These are phyloP conservation scores for Hippopotamus amphibius DNA, from an alignment of 2,113 vertebrate species.

Conservation along the genomic window DNA sequence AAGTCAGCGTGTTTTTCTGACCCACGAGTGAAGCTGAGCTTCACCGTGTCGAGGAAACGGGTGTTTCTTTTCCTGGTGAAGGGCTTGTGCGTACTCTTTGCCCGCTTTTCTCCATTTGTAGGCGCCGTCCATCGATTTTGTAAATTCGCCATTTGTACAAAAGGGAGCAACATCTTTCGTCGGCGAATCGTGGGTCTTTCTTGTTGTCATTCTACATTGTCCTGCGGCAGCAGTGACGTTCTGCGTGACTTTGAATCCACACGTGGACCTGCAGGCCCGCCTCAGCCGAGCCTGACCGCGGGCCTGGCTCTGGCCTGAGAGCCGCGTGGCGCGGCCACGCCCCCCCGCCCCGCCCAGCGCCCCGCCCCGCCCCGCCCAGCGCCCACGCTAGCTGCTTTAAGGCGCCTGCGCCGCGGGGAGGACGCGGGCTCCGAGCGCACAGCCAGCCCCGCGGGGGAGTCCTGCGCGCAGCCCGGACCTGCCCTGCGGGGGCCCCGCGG, in stretches of 20 bases:
- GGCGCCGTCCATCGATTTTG: neutral
- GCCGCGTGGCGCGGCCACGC: fast-evolving
- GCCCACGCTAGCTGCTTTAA: too few relatives aligned
- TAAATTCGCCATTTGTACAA: neutral
- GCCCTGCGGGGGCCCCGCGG: neutral
- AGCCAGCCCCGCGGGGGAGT: neutral
- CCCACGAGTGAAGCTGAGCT: too few relatives aligned
- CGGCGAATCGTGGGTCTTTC: neutral
- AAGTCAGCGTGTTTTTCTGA: neutral
- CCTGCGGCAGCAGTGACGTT: fast-evolving
- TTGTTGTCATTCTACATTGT: too few relatives aligned
- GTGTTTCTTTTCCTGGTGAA: neutral
- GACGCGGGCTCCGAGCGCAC: too few relatives aligned
- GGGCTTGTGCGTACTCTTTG: neutral
- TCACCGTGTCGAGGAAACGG: too few relatives aligned
- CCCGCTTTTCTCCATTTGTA: neutral
- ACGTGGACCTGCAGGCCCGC: fast-evolving
- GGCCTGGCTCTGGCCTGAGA: neutral
- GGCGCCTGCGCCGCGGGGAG: too few relatives aligned
- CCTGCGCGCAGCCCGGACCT: too few relatives aligned
- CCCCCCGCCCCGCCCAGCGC: neutral
- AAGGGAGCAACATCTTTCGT: neutral
- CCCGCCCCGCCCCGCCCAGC: neutral
- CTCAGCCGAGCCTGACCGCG: neutral
- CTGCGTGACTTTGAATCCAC: neutral